Conservation (phyloP, 2,797 vertebrate species). For the Gambusia yucatana region DNA sequence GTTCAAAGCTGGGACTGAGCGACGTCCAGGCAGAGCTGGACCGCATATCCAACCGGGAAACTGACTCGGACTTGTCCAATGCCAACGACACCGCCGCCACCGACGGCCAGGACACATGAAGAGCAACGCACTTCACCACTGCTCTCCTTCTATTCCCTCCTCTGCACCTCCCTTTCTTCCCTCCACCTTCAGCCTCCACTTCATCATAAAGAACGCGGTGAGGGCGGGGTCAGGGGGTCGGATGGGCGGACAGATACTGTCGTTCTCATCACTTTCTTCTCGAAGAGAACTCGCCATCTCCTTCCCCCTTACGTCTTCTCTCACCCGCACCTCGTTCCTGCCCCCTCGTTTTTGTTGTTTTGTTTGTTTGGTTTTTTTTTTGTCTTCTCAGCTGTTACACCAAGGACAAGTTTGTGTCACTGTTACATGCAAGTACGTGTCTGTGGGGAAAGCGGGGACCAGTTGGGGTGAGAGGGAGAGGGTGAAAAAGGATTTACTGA, state of each 20-base stretch:
- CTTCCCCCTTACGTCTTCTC: slow-evolving; percentile 21
- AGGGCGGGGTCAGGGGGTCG: slow-evolving; percentile 19
- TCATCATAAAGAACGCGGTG: slow-evolving; percentile 44
- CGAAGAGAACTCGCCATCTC: slow-evolving; percentile 45
- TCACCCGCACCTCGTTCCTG: slow-evolving; percentile 21
- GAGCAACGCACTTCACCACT: slow-evolving; percentile 65
- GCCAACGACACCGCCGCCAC: slow-evolving; percentile 76
- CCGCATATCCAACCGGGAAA: slow-evolving; percentile 95
- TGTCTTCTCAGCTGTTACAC: slow-evolving; percentile 54
- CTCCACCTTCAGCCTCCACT: slow-evolving; percentile 33
- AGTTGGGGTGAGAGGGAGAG: slow-evolving; percentile 22
- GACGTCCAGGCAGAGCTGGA: slow-evolving; percentile 98
- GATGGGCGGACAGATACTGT: slow-evolving; percentile 42
- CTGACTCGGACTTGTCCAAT: slow-evolving; percentile 85
- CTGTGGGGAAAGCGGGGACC: slow-evolving; percentile 28
- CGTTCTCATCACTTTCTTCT: slow-evolving; percentile 44
- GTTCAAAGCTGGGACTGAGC: slow-evolving; percentile 95
- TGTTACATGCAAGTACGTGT: slow-evolving; percentile 63
- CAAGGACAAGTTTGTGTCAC: slow-evolving; percentile 61
- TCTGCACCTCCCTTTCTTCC: slow-evolving; percentile 38
- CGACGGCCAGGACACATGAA: slow-evolving; percentile 90
- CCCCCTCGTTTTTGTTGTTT: slow-evolving; percentile 21
- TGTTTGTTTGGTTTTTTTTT: slow-evolving; percentile 2
- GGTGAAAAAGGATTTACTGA: slow-evolving; percentile 35
- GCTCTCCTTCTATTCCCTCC: slow-evolving; percentile 24